These are phyloP conservation scores for Tipula unca DNA, from an alignment of 2,888 invertebrate genomes.

Conservation along the genomic window DNA sequence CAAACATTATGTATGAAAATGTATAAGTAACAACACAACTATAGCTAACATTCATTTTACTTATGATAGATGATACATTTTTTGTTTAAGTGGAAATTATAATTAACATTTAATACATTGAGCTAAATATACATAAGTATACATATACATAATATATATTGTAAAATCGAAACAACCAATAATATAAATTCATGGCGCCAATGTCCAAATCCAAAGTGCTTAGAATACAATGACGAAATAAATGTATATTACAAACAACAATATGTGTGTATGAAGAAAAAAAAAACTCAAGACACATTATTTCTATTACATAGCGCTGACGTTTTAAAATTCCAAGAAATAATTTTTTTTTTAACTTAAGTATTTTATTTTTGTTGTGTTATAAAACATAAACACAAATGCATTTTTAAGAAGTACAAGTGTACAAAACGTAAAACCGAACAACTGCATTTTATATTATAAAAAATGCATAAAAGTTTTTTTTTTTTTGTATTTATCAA, in stretches of 20 bases:
- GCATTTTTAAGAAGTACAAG: background rate
- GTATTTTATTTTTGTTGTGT: background rate
- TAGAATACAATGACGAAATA: background rate
- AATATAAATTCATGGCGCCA: background rate
- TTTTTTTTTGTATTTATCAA: background rate
- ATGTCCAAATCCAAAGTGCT: background rate
- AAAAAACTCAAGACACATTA: background rate
- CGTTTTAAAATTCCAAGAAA: conserved; percentile 9
- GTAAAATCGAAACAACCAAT: background rate
- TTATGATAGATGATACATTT: background rate
- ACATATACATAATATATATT: background rate
- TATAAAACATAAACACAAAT: conserved; percentile 8
- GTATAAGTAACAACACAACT: background rate
- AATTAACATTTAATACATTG: background rate
- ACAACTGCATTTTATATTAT: background rate
- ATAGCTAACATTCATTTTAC: too few relatives aligned
- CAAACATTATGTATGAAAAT: background rate
- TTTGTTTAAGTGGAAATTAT: background rate
- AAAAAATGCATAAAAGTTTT: background rate
- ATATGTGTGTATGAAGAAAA: background rate
- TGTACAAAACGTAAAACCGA: background rate
- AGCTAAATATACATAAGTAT: too few relatives aligned
- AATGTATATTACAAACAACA: background rate
- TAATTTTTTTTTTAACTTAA: background rate
- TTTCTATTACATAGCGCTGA: conserved; percentile 8